phyloP scores from a whole-genome alignment of 2,888 invertebrate species.

The Steromphala cineraria region DNA sequence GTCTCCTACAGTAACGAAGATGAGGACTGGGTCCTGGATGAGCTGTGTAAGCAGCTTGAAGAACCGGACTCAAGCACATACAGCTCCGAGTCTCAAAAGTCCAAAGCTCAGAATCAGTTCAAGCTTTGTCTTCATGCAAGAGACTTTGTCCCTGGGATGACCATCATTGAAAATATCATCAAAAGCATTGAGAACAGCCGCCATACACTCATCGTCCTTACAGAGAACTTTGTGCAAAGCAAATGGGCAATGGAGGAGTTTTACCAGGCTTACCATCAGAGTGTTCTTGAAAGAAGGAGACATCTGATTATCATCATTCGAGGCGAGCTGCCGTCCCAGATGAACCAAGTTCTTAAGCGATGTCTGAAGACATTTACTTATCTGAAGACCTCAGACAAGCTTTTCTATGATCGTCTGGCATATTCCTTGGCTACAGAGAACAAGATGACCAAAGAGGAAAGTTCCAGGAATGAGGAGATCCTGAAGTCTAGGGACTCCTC shows the following conservation, averaged over 20 bases:
- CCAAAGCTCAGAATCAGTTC: neutral
- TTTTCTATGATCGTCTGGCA: conserved; percentile 94
- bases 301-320: conserved; percentile 88
- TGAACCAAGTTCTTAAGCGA: conserved; percentile 89
- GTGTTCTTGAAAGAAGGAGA: conserved; percentile 84
- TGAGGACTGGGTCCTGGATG: conserved; percentile 89
- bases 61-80: conserved; percentile 81
- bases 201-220: conserved; percentile 89
- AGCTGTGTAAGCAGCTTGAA: conserved; percentile 87
- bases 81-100: neutral
- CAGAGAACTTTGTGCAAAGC: conserved; percentile 91
- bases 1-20: conserved; percentile 92
- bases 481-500: too few species aligned
- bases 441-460: neutral
- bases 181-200: conserved; percentile 90
- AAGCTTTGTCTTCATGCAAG: conserved; percentile 31
- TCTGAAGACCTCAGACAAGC: conserved; percentile 89
- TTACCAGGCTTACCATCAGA: conserved; percentile 89
- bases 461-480: too few species aligned
- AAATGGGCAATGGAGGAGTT: conserved; percentile 94
- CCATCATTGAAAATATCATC: conserved; percentile 88
- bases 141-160: conserved; percentile 53
- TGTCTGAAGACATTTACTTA: conserved; percentile 90
- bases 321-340: conserved; percentile 88
- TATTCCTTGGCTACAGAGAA: conserved; percentile 82